Conservation (phyloP, 2,797 vertebrate species). For the Etheostoma perlongum region DNA sequence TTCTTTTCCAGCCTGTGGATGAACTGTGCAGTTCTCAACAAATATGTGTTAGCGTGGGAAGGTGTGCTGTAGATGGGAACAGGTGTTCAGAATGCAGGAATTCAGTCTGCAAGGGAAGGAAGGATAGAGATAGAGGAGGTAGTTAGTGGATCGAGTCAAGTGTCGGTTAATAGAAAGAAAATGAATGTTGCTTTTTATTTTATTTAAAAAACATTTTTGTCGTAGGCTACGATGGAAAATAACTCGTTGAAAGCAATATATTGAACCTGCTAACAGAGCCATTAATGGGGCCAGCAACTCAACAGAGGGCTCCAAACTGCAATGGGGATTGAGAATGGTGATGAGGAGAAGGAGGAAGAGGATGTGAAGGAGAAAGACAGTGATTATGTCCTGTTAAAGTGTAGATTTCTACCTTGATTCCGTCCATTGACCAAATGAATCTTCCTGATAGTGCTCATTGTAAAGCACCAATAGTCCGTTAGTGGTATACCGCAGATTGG, state of each 20-base stretch:
- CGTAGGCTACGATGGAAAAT: not conserved
- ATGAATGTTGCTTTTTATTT: conserved; percentile 4
- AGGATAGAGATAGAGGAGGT: conserved; percentile 10
- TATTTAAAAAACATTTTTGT: not conserved
- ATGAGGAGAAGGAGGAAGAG: not conserved
- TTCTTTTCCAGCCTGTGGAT: conserved; percentile 1
- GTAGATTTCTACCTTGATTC: not conserved
- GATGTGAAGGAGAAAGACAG: not conserved
- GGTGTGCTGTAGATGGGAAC: conserved; percentile 28
- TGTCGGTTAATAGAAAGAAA: conserved; percentile 24
- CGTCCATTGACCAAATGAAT: not conserved
- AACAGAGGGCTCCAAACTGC: not conserved
- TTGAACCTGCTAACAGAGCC: no score
- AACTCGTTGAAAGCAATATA: not conserved
- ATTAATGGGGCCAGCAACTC: not conserved
- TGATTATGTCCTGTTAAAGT: not conserved
- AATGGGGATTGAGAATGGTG: not conserved
- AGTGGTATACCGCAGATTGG: not conserved
- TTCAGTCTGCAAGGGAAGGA: conserved; percentile 8
- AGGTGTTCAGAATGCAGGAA: conserved; percentile 1
- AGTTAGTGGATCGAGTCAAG: conserved; percentile 36
- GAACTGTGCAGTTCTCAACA: not conserved
- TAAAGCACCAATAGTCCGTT: not conserved
- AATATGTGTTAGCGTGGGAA: conserved; percentile 24
- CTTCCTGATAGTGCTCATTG: not conserved